These are phyloP conservation scores for Taeniopygia guttata DNA, from an alignment of 2,797 vertebrate species.

Conservation along the genomic window DNA sequence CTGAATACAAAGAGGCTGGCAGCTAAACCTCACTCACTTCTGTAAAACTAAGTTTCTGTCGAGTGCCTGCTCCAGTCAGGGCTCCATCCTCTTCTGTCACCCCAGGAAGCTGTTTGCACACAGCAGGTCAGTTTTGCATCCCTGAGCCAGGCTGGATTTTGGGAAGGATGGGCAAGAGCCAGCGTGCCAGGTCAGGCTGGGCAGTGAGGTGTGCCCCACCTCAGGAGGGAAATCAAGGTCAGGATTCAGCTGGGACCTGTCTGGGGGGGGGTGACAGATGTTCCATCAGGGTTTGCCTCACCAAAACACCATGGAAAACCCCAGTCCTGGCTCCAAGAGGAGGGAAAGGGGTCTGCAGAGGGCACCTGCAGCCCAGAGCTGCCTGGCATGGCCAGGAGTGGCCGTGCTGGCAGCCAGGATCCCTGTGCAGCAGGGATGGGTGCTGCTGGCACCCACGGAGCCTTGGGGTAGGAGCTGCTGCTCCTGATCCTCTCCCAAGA, in stretches of 20 bases:
- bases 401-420: neutral
- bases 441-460: neutral
- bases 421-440: neutral
- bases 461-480: neutral
- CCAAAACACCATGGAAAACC: neutral
- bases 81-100: neutral
- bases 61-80: neutral
- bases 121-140: neutral
- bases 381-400: neutral
- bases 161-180: neutral
- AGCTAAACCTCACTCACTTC: neutral
- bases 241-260: neutral
- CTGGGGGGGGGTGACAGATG: neutral
- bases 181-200: neutral
- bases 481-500: neutral
- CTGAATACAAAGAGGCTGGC: neutral
- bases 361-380: neutral
- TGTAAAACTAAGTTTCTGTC: fast-evolving
- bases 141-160: neutral
- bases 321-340: neutral
- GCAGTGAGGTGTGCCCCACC: fast-evolving
- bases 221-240: neutral
- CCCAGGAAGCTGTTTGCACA: fast-evolving
- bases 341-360: neutral
- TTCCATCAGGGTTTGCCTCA: neutral